Base-by-base conservation (phyloP, 2,888 invertebrate species). In the Galerucella pusilla region DNA sequence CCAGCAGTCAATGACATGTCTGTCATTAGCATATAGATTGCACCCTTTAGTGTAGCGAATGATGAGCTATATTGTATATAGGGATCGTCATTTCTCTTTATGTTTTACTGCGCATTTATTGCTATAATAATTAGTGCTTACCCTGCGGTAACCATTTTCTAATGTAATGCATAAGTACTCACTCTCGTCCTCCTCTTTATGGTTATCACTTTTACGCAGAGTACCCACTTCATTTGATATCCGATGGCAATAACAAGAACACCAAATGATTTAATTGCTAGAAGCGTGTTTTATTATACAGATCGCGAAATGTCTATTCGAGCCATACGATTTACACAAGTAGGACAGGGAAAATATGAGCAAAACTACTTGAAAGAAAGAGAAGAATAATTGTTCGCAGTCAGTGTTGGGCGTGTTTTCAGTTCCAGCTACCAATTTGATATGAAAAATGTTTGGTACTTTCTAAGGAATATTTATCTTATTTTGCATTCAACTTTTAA, bases 21-120 rank as follows among this genome's bases (percentile, higher is more conserved):
- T 81, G 81, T 81, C 82, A 87, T 87, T 87, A 86, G 87, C 87
- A 87, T 87, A 87, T 87, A 87, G 86, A 87, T 87, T 87, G 85
- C 85, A 83, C 86, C 86, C 86, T 85, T 83, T 81, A 83, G 84
- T 84, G 85, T 84, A 81, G 80, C 85, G 83, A 85, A 85, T 85
- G 80, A 81, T 82, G 76, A 79, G 79, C 80, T 81, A 81, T 42
- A 20, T 20, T 20, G 20, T 20, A 20, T 80, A 81, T 78, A 77
- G 79, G 81, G 79, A 81, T 83, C 84, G 84, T 83, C 84, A 84
- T 83, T 84, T 83, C 80, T 81, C 79, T 78, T 75, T 77, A 78
- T 81, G 82, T 85, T 86, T 86, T 86, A 86, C 84, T 82, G 83
- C 84, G 82, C 81, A 84, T 86, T 86, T 86, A 86, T 84, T 85